These are phyloP conservation scores for Heliconius ethilla DNA, from an alignment of 2,888 invertebrate genomes.

Conservation along the genomic window DNA sequence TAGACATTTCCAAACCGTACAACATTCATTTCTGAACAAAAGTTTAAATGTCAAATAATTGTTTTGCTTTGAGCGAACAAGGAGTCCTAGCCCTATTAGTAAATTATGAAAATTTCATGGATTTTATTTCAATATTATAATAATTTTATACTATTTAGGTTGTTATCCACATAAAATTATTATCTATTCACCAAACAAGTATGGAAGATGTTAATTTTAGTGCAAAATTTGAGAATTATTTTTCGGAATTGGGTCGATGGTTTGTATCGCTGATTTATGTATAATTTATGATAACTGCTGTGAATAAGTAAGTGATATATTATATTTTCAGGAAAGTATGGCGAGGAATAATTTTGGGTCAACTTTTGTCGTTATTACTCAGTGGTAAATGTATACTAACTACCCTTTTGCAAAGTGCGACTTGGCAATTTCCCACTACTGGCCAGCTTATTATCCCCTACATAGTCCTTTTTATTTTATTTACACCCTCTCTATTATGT, in stretches of 20 bases:
- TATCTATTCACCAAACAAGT: slow-evolving; percentile 27
- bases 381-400: slow-evolving; percentile 90
- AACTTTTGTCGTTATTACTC: slow-evolving; percentile 87
- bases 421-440: slow-evolving; percentile 88
- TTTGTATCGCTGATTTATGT: slow-evolving; percentile 62
- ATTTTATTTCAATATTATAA: slow-evolving; percentile 34
- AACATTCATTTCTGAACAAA: slow-evolving; percentile 21
- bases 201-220: slow-evolving; percentile 82
- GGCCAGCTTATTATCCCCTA: slow-evolving; percentile 92
- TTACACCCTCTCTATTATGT: slow-evolving; percentile 88
- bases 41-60: slow-evolving; percentile 30
- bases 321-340: slow-evolving; percentile 84
- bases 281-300: slow-evolving; percentile 26
- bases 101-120: slow-evolving; percentile 43
- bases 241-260: slow-evolving; percentile 87
- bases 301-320: slow-evolving; percentile 33
- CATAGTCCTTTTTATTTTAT: slow-evolving; percentile 87
- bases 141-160: slow-evolving; percentile 24
- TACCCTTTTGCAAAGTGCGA: slow-evolving; percentile 85
- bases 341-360: slow-evolving; percentile 87
- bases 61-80: slow-evolving; percentile 34
- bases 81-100: slow-evolving; percentile 38
- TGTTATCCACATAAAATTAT: slow-evolving; percentile 27
- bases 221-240: slow-evolving; percentile 85
- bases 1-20: neutral